Conservation (phyloP, 2,113 vertebrate genomes). For the Grallaria varia region DNA sequence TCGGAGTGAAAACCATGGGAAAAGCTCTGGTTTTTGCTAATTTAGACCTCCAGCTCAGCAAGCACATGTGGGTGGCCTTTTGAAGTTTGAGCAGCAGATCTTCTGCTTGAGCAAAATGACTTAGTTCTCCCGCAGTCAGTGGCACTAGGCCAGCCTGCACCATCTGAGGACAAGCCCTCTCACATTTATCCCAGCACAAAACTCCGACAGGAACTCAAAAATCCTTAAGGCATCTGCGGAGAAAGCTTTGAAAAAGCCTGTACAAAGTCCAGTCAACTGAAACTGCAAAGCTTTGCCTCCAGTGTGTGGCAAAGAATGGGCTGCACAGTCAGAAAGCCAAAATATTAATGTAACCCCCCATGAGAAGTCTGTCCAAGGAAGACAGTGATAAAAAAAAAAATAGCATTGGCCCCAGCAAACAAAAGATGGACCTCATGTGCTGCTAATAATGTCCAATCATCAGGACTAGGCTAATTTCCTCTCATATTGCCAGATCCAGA, state of each 20-base stretch:
- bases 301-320: background rate
- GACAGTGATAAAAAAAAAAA: background rate
- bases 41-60: conserved; percentile 51
- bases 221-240: background rate
- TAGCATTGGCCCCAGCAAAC: background rate
- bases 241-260: conserved; percentile 31
- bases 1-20: conserved; percentile 1
- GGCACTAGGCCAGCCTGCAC: conserved; percentile 9
- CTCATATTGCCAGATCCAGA: background rate
- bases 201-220: background rate
- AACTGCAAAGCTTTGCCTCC: conserved; percentile 8
- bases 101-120: conserved; percentile 38
- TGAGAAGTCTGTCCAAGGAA: background rate
- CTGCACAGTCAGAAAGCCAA: conserved; percentile 40
- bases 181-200: conserved; percentile 32
- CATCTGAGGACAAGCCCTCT: conserved; percentile 20
- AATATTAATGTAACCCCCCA: conserved; percentile 25
- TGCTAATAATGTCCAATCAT: conserved; percentile 11
- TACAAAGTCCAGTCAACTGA: conserved; percentile 28
- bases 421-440: background rate
- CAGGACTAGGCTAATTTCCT: conserved; percentile 15
- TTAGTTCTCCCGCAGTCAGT: background rate
- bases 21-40: conserved; percentile 29
- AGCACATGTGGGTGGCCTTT: conserved; percentile 58
- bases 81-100: conserved; percentile 44